Evolutionary conservation across 2,113 vertebrate species (phyloP), one percentile per base, ranked within the genome.

Genomic region (Sorex araneus): DNA sequence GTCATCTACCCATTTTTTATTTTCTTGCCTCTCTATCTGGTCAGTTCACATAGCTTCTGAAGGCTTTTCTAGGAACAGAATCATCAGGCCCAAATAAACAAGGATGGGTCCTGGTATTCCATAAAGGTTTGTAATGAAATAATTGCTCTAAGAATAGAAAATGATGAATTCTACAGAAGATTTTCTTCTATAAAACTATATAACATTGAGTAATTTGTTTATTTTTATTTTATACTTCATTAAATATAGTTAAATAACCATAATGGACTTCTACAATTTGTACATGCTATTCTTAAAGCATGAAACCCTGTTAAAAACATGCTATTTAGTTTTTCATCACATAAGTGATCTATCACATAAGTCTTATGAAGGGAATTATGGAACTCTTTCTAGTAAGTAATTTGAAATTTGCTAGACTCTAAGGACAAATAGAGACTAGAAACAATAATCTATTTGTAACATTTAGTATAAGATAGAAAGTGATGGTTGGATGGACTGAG

Each of bases 321-420:
- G 36, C 34, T 81, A 30, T 66, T 85, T 64, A 78, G n/a, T n/a
- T n/a, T n/a, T n/a, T n/a, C n/a, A n/a, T n/a, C n/a, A n/a, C n/a
- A n/a, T n/a, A n/a, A n/a, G n/a, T n/a, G n/a, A n/a, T n/a, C n/a
- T n/a, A n/a, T n/a, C n/a, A n/a, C n/a, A n/a, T n/a, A n/a, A n/a
- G 89, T 90, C 73, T 93, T 94, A 34, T 47, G 30, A 92, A 78
- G 69, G 63, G 71, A 90, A 92, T 75, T 83, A 92, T 93, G 83
- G 18, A 90, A 80, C 85, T 82, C 4, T 79, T 84, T 82, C 27
- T 47, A 89, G 34, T 66, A 81, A 27, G 47, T 63, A 84, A 75
- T 85, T 77, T 83, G 57, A 94, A 81, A 88, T 21, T 76, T 70
- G n/a, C 60, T 54, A n/a, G 67, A 57, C 54, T 43, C 4, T 50